These are phyloP conservation scores for Synanthedon myopaeformis DNA, from an alignment of 2,888 invertebrate genomes.

Conservation along the genomic window DNA sequence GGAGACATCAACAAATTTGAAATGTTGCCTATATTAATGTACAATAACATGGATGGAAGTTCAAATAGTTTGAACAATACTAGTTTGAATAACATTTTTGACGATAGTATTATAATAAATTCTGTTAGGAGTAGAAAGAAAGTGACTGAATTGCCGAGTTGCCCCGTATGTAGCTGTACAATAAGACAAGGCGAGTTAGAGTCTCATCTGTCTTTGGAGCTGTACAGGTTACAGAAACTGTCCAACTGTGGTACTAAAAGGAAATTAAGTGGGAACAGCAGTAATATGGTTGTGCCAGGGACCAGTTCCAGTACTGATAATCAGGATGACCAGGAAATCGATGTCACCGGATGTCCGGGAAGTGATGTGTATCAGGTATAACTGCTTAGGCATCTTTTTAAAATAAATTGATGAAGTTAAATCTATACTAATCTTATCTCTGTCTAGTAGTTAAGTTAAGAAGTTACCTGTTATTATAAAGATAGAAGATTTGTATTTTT, in stretches of 20 bases:
- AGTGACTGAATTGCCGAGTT: slow-evolving; percentile 78
- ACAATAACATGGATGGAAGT: slow-evolving; percentile 58
- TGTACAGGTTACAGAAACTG: slow-evolving; percentile 60
- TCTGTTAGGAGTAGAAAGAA: slow-evolving; percentile 70
- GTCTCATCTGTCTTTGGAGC: slow-evolving; percentile 82
- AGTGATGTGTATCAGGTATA: slow-evolving; percentile 59
- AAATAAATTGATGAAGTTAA: not conserved
- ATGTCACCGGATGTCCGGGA: slow-evolving; percentile 51
- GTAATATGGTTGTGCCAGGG: slow-evolving; percentile 30
- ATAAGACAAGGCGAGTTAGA: slow-evolving; percentile 86
- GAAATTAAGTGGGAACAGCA: slow-evolving; percentile 40
- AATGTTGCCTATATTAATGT: slow-evolving; percentile 59
- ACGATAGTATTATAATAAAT: slow-evolving; percentile 56
- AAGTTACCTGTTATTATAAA: too few relatives aligned
- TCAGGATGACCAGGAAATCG: slow-evolving; percentile 38
- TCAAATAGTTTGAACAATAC: slow-evolving; percentile 37
- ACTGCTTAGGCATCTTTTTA: not conserved
- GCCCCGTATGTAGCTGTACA: slow-evolving; percentile 91
- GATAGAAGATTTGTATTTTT: too few relatives aligned
- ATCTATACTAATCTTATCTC: too few relatives aligned
- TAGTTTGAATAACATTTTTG: slow-evolving; percentile 37
- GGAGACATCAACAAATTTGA: slow-evolving; percentile 17
- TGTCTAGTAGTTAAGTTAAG: too few relatives aligned
- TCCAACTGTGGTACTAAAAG: slow-evolving; percentile 41
- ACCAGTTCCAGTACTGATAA: slow-evolving; percentile 34